A percentile compares a stretch with the other conserved stretches of the same genome.
Evolutionary conservation across 2,888 invertebrate species (phyloP).

Genomic region (Empis stercorea): DNA sequence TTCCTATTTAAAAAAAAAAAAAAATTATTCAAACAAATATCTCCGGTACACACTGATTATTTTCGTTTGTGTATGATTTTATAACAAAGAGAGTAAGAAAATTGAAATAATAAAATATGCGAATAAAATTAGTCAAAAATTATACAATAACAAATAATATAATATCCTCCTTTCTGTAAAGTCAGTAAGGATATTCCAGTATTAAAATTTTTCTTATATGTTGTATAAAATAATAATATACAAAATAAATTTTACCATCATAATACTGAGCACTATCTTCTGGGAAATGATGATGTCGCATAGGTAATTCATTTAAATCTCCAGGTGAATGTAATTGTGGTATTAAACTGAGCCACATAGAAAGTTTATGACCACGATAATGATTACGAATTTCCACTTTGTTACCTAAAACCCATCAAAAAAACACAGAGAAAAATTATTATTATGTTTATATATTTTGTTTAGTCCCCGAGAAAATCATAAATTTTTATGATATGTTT

Average conservation of each 20-base stretch:
- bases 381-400: constrained; percentile 74
- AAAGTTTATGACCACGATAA: constrained; percentile 88
- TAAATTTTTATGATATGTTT: background rate
- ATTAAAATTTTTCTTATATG: background rate
- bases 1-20: no score
- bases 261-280: constrained; percentile 68
- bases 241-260: no score
- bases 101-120: background rate
- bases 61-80: no score
- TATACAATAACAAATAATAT: no score
- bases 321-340: constrained; percentile 82
- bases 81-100: constrained; percentile 6
- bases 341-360: constrained; percentile 81
- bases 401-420: constrained; percentile 40
- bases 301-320: constrained; percentile 60
- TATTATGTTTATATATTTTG: no score
- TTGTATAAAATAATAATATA: background rate
- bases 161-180: no score
- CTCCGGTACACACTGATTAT: no score
- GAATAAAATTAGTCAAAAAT: no score
- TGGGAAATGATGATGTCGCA: constrained; percentile 78
- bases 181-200: no score
- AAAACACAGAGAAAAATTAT: background rate
- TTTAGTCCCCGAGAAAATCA: no score
- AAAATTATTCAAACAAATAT: no score